Evolutionary conservation across 2,113 vertebrate species (phyloP).

Genomic region (Equus przewalskii): DNA sequence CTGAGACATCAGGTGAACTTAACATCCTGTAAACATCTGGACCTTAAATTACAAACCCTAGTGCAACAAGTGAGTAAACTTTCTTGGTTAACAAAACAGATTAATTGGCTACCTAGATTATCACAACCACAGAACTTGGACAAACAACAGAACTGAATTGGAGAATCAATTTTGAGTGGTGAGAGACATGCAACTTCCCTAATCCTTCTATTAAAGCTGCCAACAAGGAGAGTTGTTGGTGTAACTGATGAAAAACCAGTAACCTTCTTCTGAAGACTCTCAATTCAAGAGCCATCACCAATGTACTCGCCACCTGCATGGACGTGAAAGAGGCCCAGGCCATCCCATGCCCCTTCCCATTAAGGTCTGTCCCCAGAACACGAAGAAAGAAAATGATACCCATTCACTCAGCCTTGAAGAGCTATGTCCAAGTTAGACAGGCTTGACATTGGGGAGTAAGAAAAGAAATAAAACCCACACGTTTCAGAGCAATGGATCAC

Average conservation of each 20-base stretch:
- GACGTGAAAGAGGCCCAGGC: not conserved
- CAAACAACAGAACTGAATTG: not conserved
- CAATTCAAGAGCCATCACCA: not conserved
- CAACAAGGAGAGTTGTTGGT: not conserved
- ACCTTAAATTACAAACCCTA: constrained; percentile 6
- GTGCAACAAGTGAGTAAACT: constrained; percentile 1
- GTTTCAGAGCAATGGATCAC: not conserved
- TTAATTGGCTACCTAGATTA: not conserved
- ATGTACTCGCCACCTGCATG: too few species aligned
- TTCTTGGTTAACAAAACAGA: constrained; percentile 49
- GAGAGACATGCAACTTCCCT: not conserved
- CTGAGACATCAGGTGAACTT: not conserved
- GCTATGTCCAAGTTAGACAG: not conserved
- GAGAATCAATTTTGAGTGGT: not conserved
- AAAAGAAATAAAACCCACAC: not conserved
- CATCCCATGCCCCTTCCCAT: not conserved
- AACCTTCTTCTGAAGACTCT: not conserved
- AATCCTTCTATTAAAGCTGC: not conserved
- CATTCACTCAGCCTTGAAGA: not conserved
- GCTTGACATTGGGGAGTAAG: not conserved
- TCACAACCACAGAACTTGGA: not conserved
- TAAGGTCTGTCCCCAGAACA: not conserved
- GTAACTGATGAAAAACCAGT: not conserved
- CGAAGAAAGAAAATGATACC: not conserved
- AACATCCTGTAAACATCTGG: not conserved